Percentiles rank a stretch among this genome's conserved stretches.
phyloP scores from a whole-genome alignment of 1,140 invertebrate species.

The Pinna nobilis region DNA sequence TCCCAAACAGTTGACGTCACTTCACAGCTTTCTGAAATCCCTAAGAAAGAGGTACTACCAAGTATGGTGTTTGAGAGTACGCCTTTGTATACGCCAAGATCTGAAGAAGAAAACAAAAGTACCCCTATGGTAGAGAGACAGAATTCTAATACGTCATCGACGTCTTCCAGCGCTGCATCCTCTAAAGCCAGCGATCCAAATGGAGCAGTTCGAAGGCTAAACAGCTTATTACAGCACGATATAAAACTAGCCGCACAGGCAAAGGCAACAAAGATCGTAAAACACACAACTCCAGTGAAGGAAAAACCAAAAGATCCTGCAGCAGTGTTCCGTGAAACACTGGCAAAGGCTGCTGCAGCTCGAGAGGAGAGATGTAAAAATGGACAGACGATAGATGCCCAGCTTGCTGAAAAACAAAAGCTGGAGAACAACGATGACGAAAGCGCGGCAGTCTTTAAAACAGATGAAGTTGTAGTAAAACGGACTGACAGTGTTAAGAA shows the following conservation, averaged over 20 bases:
- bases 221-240: slow-evolving; percentile 62
- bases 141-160: slow-evolving; percentile 16
- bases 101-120: neutral
- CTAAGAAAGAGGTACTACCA: too few relatives aligned
- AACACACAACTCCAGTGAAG: slow-evolving; percentile 55
- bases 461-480: slow-evolving; percentile 23
- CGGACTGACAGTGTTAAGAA: slow-evolving; percentile 20
- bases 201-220: slow-evolving; percentile 45
- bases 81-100: neutral
- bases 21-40: too few relatives aligned
- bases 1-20: too few relatives aligned
- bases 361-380: slow-evolving; percentile 53
- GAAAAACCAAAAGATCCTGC: slow-evolving; percentile 62
- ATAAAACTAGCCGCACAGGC: slow-evolving; percentile 61
- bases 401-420: slow-evolving; percentile 13
- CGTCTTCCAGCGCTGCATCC: slow-evolving; percentile 20
- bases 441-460: slow-evolving; percentile 22
- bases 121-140: slow-evolving; percentile 4
- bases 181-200: slow-evolving; percentile 18
- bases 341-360: slow-evolving; percentile 56
- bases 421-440: slow-evolving; percentile 26
- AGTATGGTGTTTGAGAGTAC: too few relatives aligned
- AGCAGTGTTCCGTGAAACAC: slow-evolving; percentile 59
- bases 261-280: slow-evolving; percentile 51
- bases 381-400: slow-evolving; percentile 46